These are phyloP conservation scores for Volucella inflata DNA, from an alignment of 2,888 invertebrate genomes.

Conservation along the genomic window DNA sequence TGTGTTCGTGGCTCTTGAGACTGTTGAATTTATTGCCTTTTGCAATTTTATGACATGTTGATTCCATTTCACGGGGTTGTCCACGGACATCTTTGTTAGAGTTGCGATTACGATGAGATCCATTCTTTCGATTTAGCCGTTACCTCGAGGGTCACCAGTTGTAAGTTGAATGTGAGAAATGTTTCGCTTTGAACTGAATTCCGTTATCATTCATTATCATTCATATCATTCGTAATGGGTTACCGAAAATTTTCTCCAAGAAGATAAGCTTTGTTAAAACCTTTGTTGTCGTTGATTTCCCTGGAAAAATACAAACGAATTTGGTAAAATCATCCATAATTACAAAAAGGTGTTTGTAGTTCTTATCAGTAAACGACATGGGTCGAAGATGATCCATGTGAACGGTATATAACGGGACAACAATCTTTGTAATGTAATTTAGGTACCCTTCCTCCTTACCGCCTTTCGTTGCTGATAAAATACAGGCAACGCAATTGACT, in stretches of 20 bases:
- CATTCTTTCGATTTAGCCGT: conserved; percentile 80
- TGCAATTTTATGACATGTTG: too few relatives aligned
- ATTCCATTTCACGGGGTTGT: too few relatives aligned
- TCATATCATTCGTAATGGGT: conserved; percentile 79
- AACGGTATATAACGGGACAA: conserved; percentile 77
- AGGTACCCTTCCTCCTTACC: not conserved
- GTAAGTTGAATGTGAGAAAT: conserved; percentile 79
- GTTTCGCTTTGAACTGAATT: conserved; percentile 79
- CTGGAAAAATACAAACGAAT: conserved; percentile 80
- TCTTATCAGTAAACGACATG: conserved; percentile 77
- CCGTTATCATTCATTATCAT: conserved; percentile 80
- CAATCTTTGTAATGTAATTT: conserved; percentile 52
- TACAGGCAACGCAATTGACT: conserved; percentile 56
- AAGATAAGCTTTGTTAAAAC: conserved; percentile 77
- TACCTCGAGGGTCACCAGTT: conserved; percentile 79
- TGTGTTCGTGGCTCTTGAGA: too few relatives aligned
- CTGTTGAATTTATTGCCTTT: too few relatives aligned
- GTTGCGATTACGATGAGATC: conserved; percentile 78
- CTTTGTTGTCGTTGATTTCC: conserved; percentile 77
- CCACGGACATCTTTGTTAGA: too few relatives aligned
- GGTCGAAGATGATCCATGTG: conserved; percentile 81
- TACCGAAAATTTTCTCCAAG: conserved; percentile 80
- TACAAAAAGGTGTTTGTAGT: conserved; percentile 79
- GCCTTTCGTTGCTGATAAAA: conserved; percentile 44
- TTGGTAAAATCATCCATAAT: conserved; percentile 79